Evolutionary conservation across 2,113 vertebrate species (phyloP).

Genomic region (Hypomesus transpacificus): DNA sequence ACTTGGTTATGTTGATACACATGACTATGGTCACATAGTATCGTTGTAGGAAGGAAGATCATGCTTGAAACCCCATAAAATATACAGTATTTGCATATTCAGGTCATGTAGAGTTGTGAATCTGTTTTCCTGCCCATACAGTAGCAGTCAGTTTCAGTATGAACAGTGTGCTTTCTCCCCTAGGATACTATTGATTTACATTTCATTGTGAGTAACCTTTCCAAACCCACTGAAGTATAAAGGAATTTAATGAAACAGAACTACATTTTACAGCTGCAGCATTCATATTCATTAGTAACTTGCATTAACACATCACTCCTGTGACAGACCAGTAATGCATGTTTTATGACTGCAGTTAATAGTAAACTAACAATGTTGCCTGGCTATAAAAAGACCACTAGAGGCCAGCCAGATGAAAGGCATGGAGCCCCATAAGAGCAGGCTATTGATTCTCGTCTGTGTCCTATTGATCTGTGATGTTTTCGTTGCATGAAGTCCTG

Average conservation of each 20-base stretch:
- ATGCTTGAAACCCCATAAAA: too few species aligned
- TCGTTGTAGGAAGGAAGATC: not conserved
- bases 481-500: conserved; percentile 55
- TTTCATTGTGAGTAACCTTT: conserved; percentile 80
- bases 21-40: too few species aligned
- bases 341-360: conserved; percentile 48
- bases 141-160: conserved; percentile 50
- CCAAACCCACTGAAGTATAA: conserved; percentile 68
- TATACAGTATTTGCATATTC: conserved; percentile 12
- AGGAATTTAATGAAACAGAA: conserved; percentile 73
- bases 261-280: conserved; percentile 50
- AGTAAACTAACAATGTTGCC: conserved; percentile 29
- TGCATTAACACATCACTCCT: conserved; percentile 63
- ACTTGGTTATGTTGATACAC: too few species aligned
- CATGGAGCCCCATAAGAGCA: conserved; percentile 30
- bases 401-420: conserved; percentile 28
- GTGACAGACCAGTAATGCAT: conserved; percentile 46
- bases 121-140: conserved; percentile 22
- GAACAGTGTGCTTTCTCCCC: conserved; percentile 43
- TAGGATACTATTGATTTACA: conserved; percentile 73
- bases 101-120: conserved; percentile 27
- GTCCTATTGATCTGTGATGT: conserved; percentile 66
- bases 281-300: conserved; percentile 81
- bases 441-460: conserved; percentile 61
- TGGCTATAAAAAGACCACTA: conserved; percentile 41